Conservation (phyloP, 2,888 invertebrate genomes). For the Sarcophaga subvicina region DNA sequence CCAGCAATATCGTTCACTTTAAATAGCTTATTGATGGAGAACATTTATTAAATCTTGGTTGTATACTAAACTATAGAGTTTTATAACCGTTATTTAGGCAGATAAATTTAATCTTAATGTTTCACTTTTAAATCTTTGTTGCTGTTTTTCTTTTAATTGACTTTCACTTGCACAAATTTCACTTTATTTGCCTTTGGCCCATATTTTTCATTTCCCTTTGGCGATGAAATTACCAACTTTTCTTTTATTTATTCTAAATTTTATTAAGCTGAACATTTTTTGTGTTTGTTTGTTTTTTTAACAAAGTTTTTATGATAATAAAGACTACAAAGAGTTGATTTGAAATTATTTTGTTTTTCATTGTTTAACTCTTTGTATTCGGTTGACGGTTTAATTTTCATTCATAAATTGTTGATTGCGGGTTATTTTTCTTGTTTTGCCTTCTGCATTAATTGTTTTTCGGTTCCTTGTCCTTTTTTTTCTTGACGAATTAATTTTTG, state of each 20-base stretch:
- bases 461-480: neutral
- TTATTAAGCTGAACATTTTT: neutral
- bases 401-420: neutral
- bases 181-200: neutral
- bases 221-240: neutral
- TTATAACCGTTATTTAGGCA: too few relatives aligned
- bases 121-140: neutral
- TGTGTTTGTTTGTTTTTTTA: neutral
- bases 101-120: too few relatives aligned
- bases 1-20: too few relatives aligned
- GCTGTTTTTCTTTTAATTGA: neutral
- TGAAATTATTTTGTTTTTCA: too few relatives aligned
- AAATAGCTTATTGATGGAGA: too few relatives aligned
- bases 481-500: neutral
- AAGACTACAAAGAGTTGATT: too few relatives aligned
- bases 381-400: neutral
- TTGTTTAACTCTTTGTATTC: neutral
- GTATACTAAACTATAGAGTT: too few relatives aligned
- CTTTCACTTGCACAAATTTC: neutral
- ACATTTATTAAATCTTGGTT: too few relatives aligned
- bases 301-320: neutral
- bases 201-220: neutral
- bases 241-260: neutral
- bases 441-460: neutral
- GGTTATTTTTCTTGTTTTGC: neutral